Evolutionary conservation across 30 jellyfish, hydroid and myxozoan genomes (phyloP).

Genomic region (Hydractinia symbiolongicarpus): DNA sequence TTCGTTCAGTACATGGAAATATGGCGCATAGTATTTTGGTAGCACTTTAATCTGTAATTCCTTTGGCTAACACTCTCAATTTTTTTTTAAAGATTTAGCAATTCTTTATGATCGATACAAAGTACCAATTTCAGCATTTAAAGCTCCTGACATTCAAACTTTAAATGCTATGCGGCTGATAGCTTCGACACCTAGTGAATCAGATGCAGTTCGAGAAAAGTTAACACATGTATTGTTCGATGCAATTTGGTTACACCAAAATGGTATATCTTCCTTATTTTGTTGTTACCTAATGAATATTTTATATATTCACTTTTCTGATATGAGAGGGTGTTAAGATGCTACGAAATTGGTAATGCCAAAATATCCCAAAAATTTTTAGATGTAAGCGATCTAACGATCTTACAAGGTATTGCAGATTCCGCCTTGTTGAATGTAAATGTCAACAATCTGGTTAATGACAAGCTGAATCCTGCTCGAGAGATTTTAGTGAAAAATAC

Average conservation of each 20-base stretch:
- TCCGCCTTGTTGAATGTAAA: constrained; percentile 29
- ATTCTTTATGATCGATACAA: constrained; percentile 56
- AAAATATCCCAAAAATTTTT: neutral
- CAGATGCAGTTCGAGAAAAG: constrained; percentile 41
- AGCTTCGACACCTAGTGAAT: constrained; percentile 75
- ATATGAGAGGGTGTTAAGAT: neutral
- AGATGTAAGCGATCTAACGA: constrained; percentile 66
- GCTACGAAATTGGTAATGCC: neutral
- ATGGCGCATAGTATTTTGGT: neutral
- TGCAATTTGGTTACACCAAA: constrained; percentile 73
- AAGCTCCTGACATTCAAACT: constrained; percentile 77
- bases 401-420: constrained; percentile 54
- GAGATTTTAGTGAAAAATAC: constrained; percentile 55
- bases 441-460: constrained; percentile 46
- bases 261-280: constrained; percentile 41
- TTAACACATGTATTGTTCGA: constrained; percentile 67
- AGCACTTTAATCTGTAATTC: too few species aligned
- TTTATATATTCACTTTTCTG: neutral
- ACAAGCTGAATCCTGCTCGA: constrained; percentile 50
- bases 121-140: constrained; percentile 47
- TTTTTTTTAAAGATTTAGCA: constrained; percentile 44
- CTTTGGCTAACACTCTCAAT: neutral
- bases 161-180: constrained; percentile 77
- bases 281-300: neutral
- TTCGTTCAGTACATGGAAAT: neutral